These are phyloP conservation scores for Austrolebias charrua DNA, from an alignment of 2,797 vertebrate genomes.

Conservation along the genomic window DNA sequence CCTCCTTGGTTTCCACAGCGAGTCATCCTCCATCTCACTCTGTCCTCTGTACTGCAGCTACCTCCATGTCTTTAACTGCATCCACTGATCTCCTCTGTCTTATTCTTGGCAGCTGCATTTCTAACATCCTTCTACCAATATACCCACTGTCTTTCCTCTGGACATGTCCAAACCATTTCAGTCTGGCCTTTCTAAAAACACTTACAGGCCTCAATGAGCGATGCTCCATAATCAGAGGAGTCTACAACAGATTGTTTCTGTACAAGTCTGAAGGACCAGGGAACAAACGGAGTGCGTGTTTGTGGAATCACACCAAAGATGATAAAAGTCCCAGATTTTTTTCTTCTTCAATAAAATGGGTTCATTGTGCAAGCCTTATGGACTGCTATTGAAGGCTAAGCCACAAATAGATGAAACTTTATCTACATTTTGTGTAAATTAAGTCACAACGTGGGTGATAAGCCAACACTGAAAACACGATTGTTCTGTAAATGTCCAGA, in stretches of 20 bases:
- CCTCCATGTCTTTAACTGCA: no score
- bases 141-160: no score
- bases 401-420: constrained; percentile 20
- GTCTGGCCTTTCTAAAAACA: constrained; percentile 23
- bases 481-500: not conserved
- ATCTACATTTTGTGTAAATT: constrained; percentile 14
- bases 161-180: no score
- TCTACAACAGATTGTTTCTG: constrained; percentile 31
- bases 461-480: not conserved
- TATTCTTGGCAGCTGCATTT: no score
- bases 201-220: constrained; percentile 60
- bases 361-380: not conserved
- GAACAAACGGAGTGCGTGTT: constrained; percentile 37
- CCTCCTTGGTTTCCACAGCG: no score
- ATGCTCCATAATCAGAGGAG: constrained; percentile 58
- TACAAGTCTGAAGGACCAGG: no score
- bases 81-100: no score
- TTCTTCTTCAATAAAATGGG: constrained; percentile 20
- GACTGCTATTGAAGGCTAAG: constrained; percentile 17
- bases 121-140: no score
- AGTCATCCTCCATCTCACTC: no score
- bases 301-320: constrained; percentile 31
- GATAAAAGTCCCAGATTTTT: constrained; percentile 20
- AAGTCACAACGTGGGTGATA: constrained; percentile 4
- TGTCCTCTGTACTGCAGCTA: no score